phyloP scores from a whole-genome alignment of 2,797 vertebrate species.

The Rhadinocentrus ornatus region DNA sequence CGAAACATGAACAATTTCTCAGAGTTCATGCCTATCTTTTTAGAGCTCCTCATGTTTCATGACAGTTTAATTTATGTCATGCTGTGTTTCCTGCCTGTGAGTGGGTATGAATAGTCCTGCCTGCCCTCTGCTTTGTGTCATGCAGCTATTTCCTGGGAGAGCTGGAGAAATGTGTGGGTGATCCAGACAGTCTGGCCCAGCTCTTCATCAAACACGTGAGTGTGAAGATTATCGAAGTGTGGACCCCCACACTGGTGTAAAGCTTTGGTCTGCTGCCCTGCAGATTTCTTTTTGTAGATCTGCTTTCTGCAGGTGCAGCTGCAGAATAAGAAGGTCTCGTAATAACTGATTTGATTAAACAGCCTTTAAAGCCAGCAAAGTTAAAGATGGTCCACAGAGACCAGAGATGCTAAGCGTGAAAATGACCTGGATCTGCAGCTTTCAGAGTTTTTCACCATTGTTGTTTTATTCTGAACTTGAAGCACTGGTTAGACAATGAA shows the following conservation, averaged over 20 bases:
- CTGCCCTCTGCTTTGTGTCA: slow-evolving; percentile 56
- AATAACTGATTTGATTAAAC: slow-evolving; percentile 18
- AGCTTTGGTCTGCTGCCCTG: slow-evolving; percentile 23
- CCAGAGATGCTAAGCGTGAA: slow-evolving; percentile 7
- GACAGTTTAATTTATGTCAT: slow-evolving; percentile 21
- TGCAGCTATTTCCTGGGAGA: slow-evolving; percentile 97
- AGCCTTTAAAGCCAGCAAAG: slow-evolving; percentile 20
- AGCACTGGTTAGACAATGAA: slow-evolving; percentile 2
- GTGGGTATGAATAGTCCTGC: slow-evolving; percentile 8
- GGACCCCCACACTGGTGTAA: slow-evolving; percentile 10
- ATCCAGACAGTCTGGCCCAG: slow-evolving; percentile 92
- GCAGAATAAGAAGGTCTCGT: slow-evolving; percentile 23
- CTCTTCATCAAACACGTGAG: slow-evolving; percentile 97
- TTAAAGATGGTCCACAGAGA: slow-evolving; percentile 25
- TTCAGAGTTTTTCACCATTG: slow-evolving; percentile 3
- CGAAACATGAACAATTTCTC: not conserved
- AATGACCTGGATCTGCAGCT: slow-evolving; percentile 26
- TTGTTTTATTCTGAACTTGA: slow-evolving; percentile 9
- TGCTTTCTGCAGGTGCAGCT: slow-evolving; percentile 40
- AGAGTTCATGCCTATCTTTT: slow-evolving; percentile 2
- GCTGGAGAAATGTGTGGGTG: slow-evolving; percentile 94
- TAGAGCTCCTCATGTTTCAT: slow-evolving; percentile 17
- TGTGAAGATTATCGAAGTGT: slow-evolving; percentile 34
- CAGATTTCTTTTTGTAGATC: slow-evolving; percentile 37
- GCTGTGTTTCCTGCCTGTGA: slow-evolving; percentile 27